Percentiles rank a stretch among this genome's conserved stretches.
These are phyloP conservation scores for Hydropsyche tenuis DNA, from an alignment of 1,140 invertebrate species.

Conservation along the genomic window DNA sequence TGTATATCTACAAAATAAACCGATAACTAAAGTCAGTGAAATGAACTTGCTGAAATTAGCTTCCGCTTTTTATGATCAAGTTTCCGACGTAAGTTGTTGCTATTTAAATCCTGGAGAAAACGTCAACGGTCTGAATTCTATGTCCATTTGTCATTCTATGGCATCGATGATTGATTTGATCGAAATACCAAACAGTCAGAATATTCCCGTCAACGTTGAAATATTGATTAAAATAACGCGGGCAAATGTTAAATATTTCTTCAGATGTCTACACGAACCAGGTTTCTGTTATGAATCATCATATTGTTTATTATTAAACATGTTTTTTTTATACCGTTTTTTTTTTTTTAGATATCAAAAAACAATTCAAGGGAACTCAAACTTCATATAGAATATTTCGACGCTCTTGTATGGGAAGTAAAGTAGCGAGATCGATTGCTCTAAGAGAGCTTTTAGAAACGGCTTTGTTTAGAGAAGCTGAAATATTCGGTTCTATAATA, in stretches of 20 bases:
- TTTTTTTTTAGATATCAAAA: conserved; percentile 54
- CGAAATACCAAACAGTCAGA: conserved; percentile 49
- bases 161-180: conserved; percentile 50
- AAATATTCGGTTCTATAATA: conserved; percentile 71
- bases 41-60: conserved; percentile 54
- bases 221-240: conserved; percentile 69
- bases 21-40: conserved; percentile 55
- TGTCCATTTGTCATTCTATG: conserved; percentile 58
- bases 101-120: neutral
- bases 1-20: conserved; percentile 53
- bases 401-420: conserved; percentile 67
- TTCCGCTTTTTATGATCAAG: conserved; percentile 53
- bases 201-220: conserved; percentile 56
- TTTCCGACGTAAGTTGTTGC: conserved; percentile 46
- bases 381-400: conserved; percentile 68
- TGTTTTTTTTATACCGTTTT: conserved; percentile 33
- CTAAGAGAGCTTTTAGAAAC: conserved; percentile 74
- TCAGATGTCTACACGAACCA: conserved; percentile 71
- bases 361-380: conserved; percentile 66
- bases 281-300: conserved; percentile 58
- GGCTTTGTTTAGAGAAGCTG: conserved; percentile 71
- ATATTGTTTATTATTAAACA: neutral
- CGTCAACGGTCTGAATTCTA: conserved; percentile 41
- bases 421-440: conserved; percentile 73
- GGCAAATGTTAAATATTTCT: conserved; percentile 77